phyloP scores from a whole-genome alignment of 1,140 invertebrate genomes.

The Magallana gigas region DNA sequence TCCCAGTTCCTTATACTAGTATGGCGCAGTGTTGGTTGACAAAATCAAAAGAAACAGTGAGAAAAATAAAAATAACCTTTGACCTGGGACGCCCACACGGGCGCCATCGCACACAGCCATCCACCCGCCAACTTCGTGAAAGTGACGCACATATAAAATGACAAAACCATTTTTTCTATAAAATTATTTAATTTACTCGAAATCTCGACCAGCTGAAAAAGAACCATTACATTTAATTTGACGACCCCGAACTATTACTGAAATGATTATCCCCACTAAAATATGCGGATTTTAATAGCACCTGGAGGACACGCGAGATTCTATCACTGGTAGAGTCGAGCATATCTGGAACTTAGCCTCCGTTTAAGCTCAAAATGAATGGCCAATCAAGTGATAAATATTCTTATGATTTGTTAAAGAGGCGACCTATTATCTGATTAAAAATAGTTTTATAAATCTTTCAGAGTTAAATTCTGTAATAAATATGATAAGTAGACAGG shows the following conservation, averaged over 20 bases:
- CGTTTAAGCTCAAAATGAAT: background rate
- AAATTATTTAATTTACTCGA: too few species aligned
- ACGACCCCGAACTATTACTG: background rate
- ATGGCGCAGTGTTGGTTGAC: too few species aligned
- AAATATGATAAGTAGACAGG: background rate
- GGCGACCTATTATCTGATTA: background rate
- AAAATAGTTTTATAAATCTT: background rate
- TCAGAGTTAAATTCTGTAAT: background rate
- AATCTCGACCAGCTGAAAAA: background rate
- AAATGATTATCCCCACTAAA: constrained; percentile 19
- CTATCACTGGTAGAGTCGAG: background rate
- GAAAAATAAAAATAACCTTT: too few species aligned
- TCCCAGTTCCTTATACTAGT: too few species aligned
- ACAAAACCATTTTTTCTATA: too few species aligned
- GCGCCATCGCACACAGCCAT: too few species aligned
- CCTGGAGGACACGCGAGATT: background rate
- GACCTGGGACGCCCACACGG: too few species aligned
- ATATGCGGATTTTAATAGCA: background rate
- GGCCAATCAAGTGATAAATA: background rate
- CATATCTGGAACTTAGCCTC: background rate
- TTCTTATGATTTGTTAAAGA: background rate
- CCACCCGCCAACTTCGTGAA: too few species aligned
- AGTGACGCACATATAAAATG: too few species aligned
- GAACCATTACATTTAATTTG: background rate
- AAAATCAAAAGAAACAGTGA: too few species aligned